Percentiles rank a stretch among this genome's conserved stretches.
phyloP scores from a whole-genome alignment of 2,888 invertebrate species.

The Dastarcus helophoroides region DNA sequence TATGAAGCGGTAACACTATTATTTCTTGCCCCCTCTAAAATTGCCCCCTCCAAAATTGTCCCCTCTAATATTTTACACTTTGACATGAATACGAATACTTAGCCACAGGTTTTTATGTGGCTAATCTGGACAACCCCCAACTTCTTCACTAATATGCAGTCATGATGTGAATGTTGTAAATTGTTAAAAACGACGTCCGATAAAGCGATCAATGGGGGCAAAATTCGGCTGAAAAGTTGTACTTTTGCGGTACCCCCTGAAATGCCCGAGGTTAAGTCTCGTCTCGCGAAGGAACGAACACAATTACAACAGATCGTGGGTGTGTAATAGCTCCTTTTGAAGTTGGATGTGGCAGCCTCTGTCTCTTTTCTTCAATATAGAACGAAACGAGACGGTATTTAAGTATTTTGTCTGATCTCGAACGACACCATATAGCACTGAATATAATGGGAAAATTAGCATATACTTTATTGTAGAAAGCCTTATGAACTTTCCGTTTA shows the following conservation, averaged over 20 bases:
- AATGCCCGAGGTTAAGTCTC: constrained; percentile 33
- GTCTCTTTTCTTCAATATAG: constrained; percentile 19
- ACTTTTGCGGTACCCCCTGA: constrained; percentile 31
- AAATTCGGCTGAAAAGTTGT: constrained; percentile 12
- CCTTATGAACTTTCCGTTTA: constrained; percentile 13
- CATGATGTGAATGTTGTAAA: too few relatives aligned
- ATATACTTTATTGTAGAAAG: constrained; percentile 29
- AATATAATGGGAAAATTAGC: constrained; percentile 40
- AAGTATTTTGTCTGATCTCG: constrained; percentile 15
- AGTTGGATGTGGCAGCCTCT: constrained; percentile 21
- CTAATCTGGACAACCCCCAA: too few relatives aligned
- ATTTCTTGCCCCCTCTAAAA: too few relatives aligned
- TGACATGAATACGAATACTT: too few relatives aligned
- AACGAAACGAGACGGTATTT: constrained; percentile 13
- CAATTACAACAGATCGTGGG: constrained; percentile 38
- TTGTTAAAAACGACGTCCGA: too few relatives aligned
- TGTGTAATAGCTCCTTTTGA: constrained; percentile 36
- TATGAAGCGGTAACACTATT: too few relatives aligned
- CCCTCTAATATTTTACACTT: too few relatives aligned
- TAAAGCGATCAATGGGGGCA: neutral
- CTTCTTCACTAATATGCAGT: too few relatives aligned
- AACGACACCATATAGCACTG: constrained; percentile 35
- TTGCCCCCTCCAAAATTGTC: too few relatives aligned
- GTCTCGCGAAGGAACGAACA: constrained; percentile 35
- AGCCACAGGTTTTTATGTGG: too few relatives aligned